Evolutionary conservation across 30 jellyfish, hydroid and myxozoan species (phyloP).

Genomic region (Aurelia coerulea): DNA sequence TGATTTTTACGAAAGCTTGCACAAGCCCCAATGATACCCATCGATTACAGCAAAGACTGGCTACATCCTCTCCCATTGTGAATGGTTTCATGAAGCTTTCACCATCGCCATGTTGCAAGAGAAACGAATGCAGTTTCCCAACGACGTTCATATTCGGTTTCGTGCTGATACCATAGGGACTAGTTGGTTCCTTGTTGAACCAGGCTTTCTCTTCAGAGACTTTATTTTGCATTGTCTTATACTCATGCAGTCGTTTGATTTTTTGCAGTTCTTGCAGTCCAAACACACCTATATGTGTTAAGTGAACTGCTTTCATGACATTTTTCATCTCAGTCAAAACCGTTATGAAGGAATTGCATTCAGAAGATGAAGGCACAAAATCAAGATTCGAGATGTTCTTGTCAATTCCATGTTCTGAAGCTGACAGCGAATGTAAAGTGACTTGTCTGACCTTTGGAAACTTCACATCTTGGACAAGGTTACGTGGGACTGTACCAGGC

Average conservation of each 20-base stretch:
- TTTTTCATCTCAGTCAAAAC: no score
- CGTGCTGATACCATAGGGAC: not conserved
- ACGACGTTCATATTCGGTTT: not conserved
- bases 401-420: conserved; percentile 7
- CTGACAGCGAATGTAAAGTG: conserved; percentile 3
- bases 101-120: no score
- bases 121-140: no score
- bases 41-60: conserved; percentile 29
- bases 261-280: not conserved
- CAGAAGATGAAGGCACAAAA: not conserved
- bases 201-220: conserved; percentile 7
- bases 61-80: not conserved
- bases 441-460: conserved; percentile 7
- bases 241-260: conserved; percentile 8
- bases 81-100: not conserved
- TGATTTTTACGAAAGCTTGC: not conserved
- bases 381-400: not conserved
- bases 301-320: no score
- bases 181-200: conserved; percentile 1
- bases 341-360: no score
- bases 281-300: not conserved
- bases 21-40: conserved; percentile 21
- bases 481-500: no score
- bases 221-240: not conserved
- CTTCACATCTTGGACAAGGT: not conserved